Base-by-base conservation (phyloP, 1,140 invertebrate genomes). In the Brachionus rubens region DNA sequence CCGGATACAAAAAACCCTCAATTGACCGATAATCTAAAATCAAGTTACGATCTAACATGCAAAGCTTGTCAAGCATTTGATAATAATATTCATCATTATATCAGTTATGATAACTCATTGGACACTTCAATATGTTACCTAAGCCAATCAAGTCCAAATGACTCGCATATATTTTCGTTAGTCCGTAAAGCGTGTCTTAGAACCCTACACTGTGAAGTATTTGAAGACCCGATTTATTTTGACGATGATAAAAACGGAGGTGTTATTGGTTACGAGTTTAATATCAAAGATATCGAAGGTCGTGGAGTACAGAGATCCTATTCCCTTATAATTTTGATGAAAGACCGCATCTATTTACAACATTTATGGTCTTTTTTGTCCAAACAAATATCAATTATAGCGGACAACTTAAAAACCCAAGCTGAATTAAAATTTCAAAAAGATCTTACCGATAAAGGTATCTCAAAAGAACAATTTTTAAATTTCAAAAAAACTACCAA, bases 321-420 rank as follows among this genome's bases (percentile, higher is more conserved):
- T 9, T 72, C 68, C 3, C 33, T 72, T 24, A 72, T 72, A 28
- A 54, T 72, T 12, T 36, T 72, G 2, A 72, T 72, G 68, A 48
- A 40, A 72, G 68, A 72, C 33, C 19, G 68, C 0, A 72, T 72
- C 24, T 72, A 72, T 72, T 54, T 72, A 33, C 68, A 72, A 36
- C 46, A 72, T 72, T 54, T 72, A 46, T 72, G 68, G 68, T 50
- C 68, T 7, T 72, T 72, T 72, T 24, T 72, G 16, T 50, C 46
- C 19, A 21, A 54, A 10, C 68, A 72, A 41, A 48, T 72, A 46
- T 48, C 68, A 26, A 48, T 48, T 33, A 54, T 72, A 2, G 46
- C 68, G 28, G 3, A 30, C 3, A 50, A 72, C 50, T 19, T 72
- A 54, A 72, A 72, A 50, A 12, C 24, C 30, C 19, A 72, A 30